Base-by-base conservation (phyloP, 92 coral and sea anemone species). In the Anthopleura xanthogrammica region DNA sequence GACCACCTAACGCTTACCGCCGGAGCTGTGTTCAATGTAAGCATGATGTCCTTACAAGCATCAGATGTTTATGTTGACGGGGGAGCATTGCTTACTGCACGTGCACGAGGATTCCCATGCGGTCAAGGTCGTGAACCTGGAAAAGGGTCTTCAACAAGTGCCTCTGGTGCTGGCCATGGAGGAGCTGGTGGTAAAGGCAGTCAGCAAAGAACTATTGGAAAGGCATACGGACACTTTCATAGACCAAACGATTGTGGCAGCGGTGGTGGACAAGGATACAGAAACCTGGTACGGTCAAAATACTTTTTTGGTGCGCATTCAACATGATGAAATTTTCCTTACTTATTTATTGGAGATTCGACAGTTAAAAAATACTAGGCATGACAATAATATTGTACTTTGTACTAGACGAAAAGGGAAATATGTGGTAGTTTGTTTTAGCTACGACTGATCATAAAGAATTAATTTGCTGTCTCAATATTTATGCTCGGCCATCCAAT, bases 141-240 rank as follows among this genome's bases (percentile, higher is more conserved):
- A 2, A 83, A 80, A 43, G 56, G 89, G 55, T 85, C 88, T 7
- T 41, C 72, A 29, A 52, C 71, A 46, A 89, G 94, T 78, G 94
- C 88, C 39, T 84, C 94, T 72, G 94, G 94, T 80, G 94, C 91
- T 9, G 94, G 94, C 14, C 94, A 90, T 60, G 94, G 94, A 17
- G 94, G 94, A 48, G 86, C 94, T 41, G 94, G 94, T 5, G 94
- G 94, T 29, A 84, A 84, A 54, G 90, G 89, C 52, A 41, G 55
- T 4, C 52, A 78, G 7, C 94, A 87, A 68, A 43, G 17, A 24
- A 77, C 76, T 19, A 89, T 90, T 40, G 94, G 94, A 3, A 77
- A 57, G 55, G 89, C 89, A 17, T 90, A 90, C 60, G 94, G 86
- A n/a, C 83, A 79, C 12, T 85, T 90, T 60, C 77, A 86, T 58